Evolutionary conservation across 2,113 vertebrate genomes (phyloP), one percentile per base, ranked within the genome.

Genomic region (Casuarius casuarius): DNA sequence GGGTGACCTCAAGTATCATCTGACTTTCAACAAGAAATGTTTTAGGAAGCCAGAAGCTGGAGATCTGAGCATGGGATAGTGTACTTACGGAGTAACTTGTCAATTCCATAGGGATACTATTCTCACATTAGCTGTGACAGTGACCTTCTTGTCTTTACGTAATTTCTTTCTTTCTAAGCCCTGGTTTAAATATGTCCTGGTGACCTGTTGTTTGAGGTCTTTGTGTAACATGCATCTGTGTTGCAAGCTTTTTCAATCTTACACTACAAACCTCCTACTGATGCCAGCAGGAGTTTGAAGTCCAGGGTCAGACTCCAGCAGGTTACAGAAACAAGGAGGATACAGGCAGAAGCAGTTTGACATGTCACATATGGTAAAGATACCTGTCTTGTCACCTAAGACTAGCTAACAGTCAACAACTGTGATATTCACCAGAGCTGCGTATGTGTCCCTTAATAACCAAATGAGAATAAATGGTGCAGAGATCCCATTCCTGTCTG

Each of bases 381-480:
- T 19, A 62, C 54, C 22, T 35, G 6, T 82, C 48, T 59, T 31
- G 13, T 56, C 49, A 61, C 3, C 2, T 73, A 76, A 67, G 35
- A 65, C 9, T 54, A 33, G 12, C 28, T 68, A n/a, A 10, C 35
- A 42, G 19, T n/a, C 22, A 83, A 38, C 19, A 62, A n/a, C 13
- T 31, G 35, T 31, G 18, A n/a, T 58, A 86, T 14, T 74, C 15
- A 40, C 15, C 62, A 83, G 42, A 77, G 19, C 10, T 23, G 12
- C 1, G 0, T 23, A 2, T 62, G 10, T 46, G 9, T 59, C 26
- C 23, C 4, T 0, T 76, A 61, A 63, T 21, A 68, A 15, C 12
- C 77, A n/a, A 73, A 52, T 52, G 40, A 87, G 19, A 81, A 70
- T 54, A 67, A 92, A 63, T 17, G 15, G 3, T 73, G 22, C 49